Evolutionary conservation across 2,888 invertebrate genomes (phyloP).

Genomic region (Clistopyga incitator): DNA sequence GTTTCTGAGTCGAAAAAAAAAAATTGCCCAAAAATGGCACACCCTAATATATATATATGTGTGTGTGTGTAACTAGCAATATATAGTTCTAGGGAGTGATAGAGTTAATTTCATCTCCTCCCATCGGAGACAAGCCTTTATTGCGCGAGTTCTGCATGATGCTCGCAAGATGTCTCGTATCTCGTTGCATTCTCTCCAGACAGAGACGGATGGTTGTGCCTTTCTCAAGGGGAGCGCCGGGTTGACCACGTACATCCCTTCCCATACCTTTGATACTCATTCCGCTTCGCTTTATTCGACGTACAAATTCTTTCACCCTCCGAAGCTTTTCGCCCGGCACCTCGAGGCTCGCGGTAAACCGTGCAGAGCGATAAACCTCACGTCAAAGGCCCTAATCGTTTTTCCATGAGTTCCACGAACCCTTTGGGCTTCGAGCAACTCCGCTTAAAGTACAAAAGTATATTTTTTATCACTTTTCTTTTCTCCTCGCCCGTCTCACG

Average conservation of each 20-base stretch:
- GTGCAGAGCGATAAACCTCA: constrained; percentile 72
- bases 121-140: constrained; percentile 35
- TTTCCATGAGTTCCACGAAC: constrained; percentile 71
- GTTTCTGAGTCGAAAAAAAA: too few species aligned
- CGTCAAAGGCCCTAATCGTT: constrained; percentile 75
- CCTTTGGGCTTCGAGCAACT: constrained; percentile 28
- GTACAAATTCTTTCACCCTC: constrained; percentile 21
- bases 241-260: constrained; percentile 38
- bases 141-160: constrained; percentile 42
- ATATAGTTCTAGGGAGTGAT: too few species aligned
- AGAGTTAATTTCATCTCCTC: constrained; percentile 26
- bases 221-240: constrained; percentile 29
- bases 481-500: constrained; percentile 4
- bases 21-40: too few species aligned
- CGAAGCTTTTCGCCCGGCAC: constrained; percentile 16
- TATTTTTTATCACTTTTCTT: constrained; percentile 35
- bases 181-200: constrained; percentile 33
- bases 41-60: too few species aligned
- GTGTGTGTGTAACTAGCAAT: background rate
- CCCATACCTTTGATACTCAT: constrained; percentile 2
- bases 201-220: constrained; percentile 28
- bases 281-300: background rate
- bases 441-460: constrained; percentile 44
- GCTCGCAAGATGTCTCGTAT: constrained; percentile 44
- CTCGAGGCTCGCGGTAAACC: constrained; percentile 68